Evolutionary conservation across 2,797 vertebrate genomes (phyloP), one percentile per base, ranked within the genome.

Genomic region (Chelmon rostratus): DNA sequence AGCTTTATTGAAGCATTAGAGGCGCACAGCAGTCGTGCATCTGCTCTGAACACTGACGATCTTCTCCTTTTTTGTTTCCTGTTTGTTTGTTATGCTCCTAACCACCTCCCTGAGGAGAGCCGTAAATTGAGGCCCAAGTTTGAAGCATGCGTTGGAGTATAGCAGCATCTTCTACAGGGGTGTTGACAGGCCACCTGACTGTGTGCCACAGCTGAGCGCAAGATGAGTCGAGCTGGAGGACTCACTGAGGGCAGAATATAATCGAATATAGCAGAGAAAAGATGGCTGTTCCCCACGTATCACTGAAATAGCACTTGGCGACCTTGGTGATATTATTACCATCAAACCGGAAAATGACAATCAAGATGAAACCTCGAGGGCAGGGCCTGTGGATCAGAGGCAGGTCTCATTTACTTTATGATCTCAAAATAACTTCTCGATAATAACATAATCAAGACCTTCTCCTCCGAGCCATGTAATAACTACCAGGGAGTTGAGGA

Each of bases 41-140:
- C 19, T 68, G 31, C 57, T 12, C 25, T 47, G 6, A 65, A 35
- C 21, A 38, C 38, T 15, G 25, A 62, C 64, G 50, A 65, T 76
- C 65, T 71, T 73, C 52, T 65, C 11, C n/a, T 71, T 84, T 85
- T n/a, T 62, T 35, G 62, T 66, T 85, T 89, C 76, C 68, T 79
- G 71, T 87, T 78, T 83, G 25, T 77, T 67, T 78, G 38, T 44
- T 59, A 3, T 33, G 16, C 40, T 68, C 16, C 44, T 54, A n/a
- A 28, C 58, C 64, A 18, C 71, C 7, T 74, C 78, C 73, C 38
- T 3, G 15, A 13, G 47, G 68, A 76, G 31, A 44, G 7, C 18
- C 21, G 6, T 37, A 10, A 35, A 49, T 18, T 15, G 5, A 49
- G 56, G 28, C 21, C 19, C 54, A n/a, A 37, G 38, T 77, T 46